These are phyloP conservation scores for Drosophila burlai DNA, from an alignment of 1,140 invertebrate genomes.

Conservation along the genomic window DNA sequence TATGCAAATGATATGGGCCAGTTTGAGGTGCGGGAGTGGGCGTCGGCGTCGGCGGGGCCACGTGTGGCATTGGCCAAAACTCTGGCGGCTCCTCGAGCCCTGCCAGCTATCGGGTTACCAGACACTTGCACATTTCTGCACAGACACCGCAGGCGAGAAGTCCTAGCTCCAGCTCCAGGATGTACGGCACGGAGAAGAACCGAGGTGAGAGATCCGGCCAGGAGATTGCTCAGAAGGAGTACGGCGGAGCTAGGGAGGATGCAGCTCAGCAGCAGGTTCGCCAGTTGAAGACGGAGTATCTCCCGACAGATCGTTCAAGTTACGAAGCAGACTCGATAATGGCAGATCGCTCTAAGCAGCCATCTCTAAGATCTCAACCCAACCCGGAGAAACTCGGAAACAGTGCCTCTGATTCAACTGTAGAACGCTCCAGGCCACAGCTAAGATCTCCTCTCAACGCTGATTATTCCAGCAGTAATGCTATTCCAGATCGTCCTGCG, in stretches of 20 bases:
- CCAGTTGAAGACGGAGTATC: constrained; percentile 6
- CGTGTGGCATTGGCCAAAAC: constrained; percentile 44
- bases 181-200: constrained; percentile 40
- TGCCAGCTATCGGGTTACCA: constrained; percentile 73
- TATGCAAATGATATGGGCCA: constrained; percentile 78
- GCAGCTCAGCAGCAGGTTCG: constrained; percentile 3
- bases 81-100: constrained; percentile 30
- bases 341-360: constrained; percentile 17
- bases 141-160: constrained; percentile 76
- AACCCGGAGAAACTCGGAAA: not conserved
- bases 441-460: not conserved
- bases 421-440: constrained; percentile 1
- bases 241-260: not conserved
- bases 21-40: constrained; percentile 20
- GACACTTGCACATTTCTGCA: constrained; percentile 83
- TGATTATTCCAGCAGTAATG: constrained; percentile 2
- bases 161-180: constrained; percentile 39
- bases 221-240: constrained; percentile 17
- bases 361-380: not conserved
- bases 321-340: not conserved
- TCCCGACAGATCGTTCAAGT: not conserved
- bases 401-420: not conserved
- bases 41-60: constrained; percentile 16
- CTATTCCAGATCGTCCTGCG: not conserved
- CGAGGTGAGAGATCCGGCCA: constrained; percentile 8